Conservation (phyloP, 1,140 invertebrate genomes). For the Aphelinus certus region DNA sequence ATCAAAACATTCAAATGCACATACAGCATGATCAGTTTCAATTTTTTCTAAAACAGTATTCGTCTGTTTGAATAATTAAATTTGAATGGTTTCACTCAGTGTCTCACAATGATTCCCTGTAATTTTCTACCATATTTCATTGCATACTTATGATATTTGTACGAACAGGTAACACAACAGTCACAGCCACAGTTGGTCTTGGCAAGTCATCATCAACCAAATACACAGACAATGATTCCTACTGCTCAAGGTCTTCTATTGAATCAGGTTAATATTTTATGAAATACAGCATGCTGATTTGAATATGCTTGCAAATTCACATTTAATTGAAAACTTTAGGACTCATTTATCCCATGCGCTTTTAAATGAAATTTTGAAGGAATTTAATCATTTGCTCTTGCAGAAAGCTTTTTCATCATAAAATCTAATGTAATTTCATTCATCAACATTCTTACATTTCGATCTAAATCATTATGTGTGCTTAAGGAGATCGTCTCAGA, state of each 20-base stretch:
- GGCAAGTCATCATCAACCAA: conserved; percentile 59
- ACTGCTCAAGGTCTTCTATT: conserved; percentile 62
- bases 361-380: conserved; percentile 23
- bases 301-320: conserved; percentile 30
- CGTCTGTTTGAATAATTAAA: too few relatives aligned
- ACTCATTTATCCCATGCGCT: conserved; percentile 27
- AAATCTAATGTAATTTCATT: too few relatives aligned
- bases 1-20: too few relatives aligned
- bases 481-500: too few relatives aligned
- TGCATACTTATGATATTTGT: too few relatives aligned
- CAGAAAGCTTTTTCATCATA: background rate
- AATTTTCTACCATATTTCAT: too few relatives aligned
- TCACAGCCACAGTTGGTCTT: conserved; percentile 63
- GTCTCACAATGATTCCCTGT: too few relatives aligned
- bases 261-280: conserved; percentile 59
- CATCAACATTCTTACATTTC: too few relatives aligned
- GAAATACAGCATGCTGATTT: conserved; percentile 14
- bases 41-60: too few relatives aligned
- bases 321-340: conserved; percentile 21
- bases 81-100: too few relatives aligned
- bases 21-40: too few relatives aligned
- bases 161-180: conserved; percentile 59
- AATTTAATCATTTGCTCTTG: conserved; percentile 20
- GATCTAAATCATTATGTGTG: too few relatives aligned
- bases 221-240: conserved; percentile 61